Evolutionary conservation across 2,797 vertebrate genomes (phyloP).

Genomic region (Parauchenoglanis ngamensis): DNA sequence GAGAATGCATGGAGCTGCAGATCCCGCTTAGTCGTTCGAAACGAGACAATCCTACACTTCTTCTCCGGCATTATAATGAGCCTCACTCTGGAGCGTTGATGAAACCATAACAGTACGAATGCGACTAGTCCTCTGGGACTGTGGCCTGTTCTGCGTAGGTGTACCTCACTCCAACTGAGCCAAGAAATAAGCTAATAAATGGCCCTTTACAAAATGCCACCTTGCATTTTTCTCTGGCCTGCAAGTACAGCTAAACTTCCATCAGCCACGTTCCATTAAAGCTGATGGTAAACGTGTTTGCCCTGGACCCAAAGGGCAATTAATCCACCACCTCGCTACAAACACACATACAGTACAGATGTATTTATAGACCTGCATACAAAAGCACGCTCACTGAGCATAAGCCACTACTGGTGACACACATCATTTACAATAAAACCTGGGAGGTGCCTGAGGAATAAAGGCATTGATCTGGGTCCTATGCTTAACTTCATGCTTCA

Average conservation of each 20-base stretch:
- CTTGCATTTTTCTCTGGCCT: constrained; percentile 49
- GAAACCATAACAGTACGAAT: constrained; percentile 26
- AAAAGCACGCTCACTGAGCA: neutral
- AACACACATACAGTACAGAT: neutral
- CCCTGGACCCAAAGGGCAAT: constrained; percentile 20
- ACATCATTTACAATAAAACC: constrained; percentile 3
- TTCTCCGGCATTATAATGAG: constrained; percentile 7
- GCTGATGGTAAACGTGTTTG: constrained; percentile 34
- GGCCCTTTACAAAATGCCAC: constrained; percentile 49
- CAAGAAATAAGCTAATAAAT: constrained; percentile 42
- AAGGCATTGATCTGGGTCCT: neutral
- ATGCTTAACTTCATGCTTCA: constrained; percentile 2
- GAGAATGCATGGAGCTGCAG: neutral
- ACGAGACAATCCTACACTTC: neutral
- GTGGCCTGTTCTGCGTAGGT: constrained; percentile 18
- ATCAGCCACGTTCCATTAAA: constrained; percentile 44
- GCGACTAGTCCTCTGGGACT: constrained; percentile 5
- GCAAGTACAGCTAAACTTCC: constrained; percentile 35
- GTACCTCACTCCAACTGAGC: constrained; percentile 14
- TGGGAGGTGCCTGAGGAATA: constrained; percentile 37
- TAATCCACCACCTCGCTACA: neutral
- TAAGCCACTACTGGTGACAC: neutral
- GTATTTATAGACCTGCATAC: neutral
- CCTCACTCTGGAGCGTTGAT: neutral
- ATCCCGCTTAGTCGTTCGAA: neutral